These are phyloP conservation scores for Zaprionus vittiger DNA, from an alignment of 1,140 invertebrate genomes.

Conservation along the genomic window DNA sequence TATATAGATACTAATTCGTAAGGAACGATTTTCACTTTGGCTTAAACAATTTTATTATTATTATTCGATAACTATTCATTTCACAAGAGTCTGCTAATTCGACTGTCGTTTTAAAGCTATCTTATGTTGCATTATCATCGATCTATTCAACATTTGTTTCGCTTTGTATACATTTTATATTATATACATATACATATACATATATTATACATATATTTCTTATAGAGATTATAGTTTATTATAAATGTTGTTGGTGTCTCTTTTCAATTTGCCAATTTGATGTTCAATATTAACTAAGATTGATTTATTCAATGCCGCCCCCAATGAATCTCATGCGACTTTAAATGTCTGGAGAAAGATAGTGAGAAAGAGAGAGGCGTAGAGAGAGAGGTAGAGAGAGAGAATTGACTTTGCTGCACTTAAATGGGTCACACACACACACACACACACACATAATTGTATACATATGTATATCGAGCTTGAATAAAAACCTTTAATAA, in stretches of 20 bases:
- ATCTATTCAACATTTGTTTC: neutral
- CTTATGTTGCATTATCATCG: neutral
- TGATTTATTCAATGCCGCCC: constrained; percentile 13
- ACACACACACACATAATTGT: neutral
- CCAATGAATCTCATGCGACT: neutral
- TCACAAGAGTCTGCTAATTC: constrained; percentile 31
- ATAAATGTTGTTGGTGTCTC: neutral
- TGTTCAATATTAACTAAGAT: constrained; percentile 19
- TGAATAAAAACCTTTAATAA: constrained; percentile 5
- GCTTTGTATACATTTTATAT: neutral
- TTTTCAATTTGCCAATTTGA: neutral
- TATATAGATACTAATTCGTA: constrained; percentile 30
- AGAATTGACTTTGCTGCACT: neutral
- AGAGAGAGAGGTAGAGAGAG: neutral
- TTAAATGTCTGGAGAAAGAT: neutral
- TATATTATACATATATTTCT: neutral
- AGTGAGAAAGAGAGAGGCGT: neutral
- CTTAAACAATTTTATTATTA: constrained; percentile 34
- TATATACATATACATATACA: too few relatives aligned
- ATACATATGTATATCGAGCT: neutral
- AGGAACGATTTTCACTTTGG: constrained; percentile 27
- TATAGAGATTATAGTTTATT: neutral
- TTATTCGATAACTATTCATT: constrained; percentile 33
- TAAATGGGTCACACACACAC: constrained; percentile 43
- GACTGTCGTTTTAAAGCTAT: constrained; percentile 13